Percentiles rank a stretch among this genome's conserved stretches.
phyloP scores from a whole-genome alignment of 2,888 invertebrate genomes.

The Neocrepidodera transversa region DNA sequence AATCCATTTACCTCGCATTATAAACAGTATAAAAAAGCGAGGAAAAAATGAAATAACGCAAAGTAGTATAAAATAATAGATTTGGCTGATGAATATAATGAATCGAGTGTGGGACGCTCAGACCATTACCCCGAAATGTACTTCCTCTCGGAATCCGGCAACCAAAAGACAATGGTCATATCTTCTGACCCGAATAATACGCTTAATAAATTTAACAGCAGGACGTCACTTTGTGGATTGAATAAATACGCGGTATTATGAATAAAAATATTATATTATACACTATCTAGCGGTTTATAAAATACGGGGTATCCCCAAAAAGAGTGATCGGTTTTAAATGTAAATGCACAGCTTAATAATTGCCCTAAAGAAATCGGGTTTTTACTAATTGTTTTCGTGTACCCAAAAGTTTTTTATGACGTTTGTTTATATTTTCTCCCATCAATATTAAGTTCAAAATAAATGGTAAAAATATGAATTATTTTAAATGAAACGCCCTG shows the following conservation, averaged over 20 bases:
- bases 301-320: too few relatives aligned
- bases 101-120: neutral
- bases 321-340: too few relatives aligned
- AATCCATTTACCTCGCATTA: neutral
- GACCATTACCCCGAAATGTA: constrained; percentile 4
- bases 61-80: constrained; percentile 7
- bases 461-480: too few relatives aligned
- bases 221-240: neutral
- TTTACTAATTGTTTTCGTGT: too few relatives aligned
- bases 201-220: constrained; percentile 12
- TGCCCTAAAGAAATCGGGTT: too few relatives aligned
- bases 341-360: too few relatives aligned
- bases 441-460: too few relatives aligned
- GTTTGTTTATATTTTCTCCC: too few relatives aligned
- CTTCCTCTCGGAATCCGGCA: neutral
- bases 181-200: constrained; percentile 9
- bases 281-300: too few relatives aligned
- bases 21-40: neutral
- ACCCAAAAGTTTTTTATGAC: too few relatives aligned
- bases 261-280: too few relatives aligned
- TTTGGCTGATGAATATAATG: neutral
- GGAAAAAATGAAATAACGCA: neutral
- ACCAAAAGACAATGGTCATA: constrained; percentile 14
- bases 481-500: too few relatives aligned
- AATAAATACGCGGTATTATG: neutral